A percentile compares a stretch with the other conserved stretches of the same genome.
These are phyloP conservation scores for Oncorhynchus nerka DNA, from an alignment of 2,113 vertebrate genomes.

Conservation along the genomic window DNA sequence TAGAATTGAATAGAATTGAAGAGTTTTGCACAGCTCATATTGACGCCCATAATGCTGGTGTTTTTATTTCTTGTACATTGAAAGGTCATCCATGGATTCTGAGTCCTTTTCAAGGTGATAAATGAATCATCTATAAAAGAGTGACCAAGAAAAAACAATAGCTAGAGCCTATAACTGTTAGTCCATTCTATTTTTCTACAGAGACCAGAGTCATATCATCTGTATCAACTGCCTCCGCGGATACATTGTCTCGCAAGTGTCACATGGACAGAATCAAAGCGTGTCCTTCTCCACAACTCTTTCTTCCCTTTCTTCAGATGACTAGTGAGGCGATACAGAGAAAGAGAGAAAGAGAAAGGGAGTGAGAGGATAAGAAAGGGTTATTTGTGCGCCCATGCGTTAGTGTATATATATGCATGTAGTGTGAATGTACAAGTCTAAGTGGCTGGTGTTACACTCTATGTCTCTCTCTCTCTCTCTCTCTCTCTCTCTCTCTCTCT, in stretches of 20 bases:
- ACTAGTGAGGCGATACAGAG: neutral
- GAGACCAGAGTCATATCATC: slow-evolving; percentile 43
- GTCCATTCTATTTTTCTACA: slow-evolving; percentile 40
- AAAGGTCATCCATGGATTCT: no score
- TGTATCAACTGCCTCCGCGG: slow-evolving; percentile 44
- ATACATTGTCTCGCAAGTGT: slow-evolving; percentile 55
- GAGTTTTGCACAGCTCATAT: neutral
- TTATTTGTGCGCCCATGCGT: neutral
- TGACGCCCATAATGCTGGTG: neutral
- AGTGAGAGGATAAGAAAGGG: neutral
- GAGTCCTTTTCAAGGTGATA: neutral
- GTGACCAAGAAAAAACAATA: slow-evolving; percentile 50
- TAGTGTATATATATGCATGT: neutral
- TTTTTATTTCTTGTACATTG: no score
- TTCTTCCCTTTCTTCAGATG: slow-evolving; percentile 32
- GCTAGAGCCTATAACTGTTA: slow-evolving; percentile 9
- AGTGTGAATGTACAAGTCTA: neutral
- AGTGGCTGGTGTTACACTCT: neutral
- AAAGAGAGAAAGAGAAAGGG: neutral
- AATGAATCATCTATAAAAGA: slow-evolving; percentile 36
- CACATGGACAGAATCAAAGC: slow-evolving; percentile 51
- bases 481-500: neutral
- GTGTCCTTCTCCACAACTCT: slow-evolving; percentile 20
- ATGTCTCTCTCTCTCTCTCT: slow-evolving; percentile 1
- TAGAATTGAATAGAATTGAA: neutral